A percentile compares a stretch with the other conserved stretches of the same genome.
Conservation (phyloP, 2,888 invertebrate genomes). For the Apamea monoglypha region DNA sequence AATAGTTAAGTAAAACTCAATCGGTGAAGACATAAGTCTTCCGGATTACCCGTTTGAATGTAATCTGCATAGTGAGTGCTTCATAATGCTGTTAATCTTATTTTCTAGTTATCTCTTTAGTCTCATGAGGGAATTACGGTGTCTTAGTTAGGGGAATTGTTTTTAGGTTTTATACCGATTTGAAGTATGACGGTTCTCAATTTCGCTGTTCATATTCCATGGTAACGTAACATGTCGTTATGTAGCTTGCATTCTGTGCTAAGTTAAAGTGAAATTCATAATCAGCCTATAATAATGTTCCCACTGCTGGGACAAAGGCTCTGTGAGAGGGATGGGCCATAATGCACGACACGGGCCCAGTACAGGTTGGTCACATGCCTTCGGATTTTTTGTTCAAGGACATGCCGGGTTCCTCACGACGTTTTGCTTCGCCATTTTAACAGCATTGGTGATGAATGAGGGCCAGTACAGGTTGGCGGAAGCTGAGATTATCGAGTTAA, state of each 20-base stretch:
- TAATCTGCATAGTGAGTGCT: constrained; percentile 64
- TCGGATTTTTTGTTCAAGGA: too few relatives aligned
- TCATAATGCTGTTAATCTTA: constrained; percentile 55
- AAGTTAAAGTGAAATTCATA: not conserved
- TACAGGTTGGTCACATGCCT: too few relatives aligned
- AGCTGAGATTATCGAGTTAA: not conserved
- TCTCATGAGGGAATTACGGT: not conserved
- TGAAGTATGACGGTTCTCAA: not conserved
- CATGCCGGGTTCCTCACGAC: too few relatives aligned
- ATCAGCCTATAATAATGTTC: too few relatives aligned
- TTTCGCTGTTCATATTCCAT: not conserved
- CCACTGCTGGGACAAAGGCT: too few relatives aligned
- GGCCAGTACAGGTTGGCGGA: too few relatives aligned
- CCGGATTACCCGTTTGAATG: constrained; percentile 33
- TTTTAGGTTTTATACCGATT: not conserved
- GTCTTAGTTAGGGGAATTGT: not conserved
- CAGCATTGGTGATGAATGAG: too few relatives aligned
- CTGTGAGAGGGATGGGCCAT: too few relatives aligned
- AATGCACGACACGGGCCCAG: too few relatives aligned
- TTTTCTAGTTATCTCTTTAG: constrained; percentile 38
- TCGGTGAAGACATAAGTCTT: constrained; percentile 46
- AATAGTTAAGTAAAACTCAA: constrained; percentile 25
- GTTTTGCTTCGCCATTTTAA: too few relatives aligned
- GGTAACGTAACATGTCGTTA: not conserved
- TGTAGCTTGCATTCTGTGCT: not conserved